A percentile compares a stretch with the other conserved stretches of the same genome.
Evolutionary conservation across 2,113 vertebrate species (phyloP).

Genomic region (Corythaeola cristata): DNA sequence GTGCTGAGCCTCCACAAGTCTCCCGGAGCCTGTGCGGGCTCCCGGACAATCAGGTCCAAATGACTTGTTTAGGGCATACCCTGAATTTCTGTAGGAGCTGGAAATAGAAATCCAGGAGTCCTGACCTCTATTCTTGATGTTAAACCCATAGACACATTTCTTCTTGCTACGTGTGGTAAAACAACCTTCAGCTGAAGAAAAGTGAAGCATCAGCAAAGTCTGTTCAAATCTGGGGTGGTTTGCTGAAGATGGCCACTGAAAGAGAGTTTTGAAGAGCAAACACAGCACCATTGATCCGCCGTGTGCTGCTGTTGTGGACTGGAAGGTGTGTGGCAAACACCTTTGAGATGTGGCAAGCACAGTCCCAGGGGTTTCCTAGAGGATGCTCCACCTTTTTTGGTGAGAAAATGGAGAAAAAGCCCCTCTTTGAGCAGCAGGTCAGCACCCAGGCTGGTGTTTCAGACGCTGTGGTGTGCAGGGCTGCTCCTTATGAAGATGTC

Average conservation of each 20-base stretch:
- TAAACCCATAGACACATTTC: neutral
- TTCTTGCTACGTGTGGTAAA: neutral
- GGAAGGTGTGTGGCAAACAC: no score
- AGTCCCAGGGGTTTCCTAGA: no score
- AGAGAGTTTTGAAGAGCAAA: neutral
- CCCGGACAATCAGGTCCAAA: neutral
- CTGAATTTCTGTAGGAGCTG: neutral
- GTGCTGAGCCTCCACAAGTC: neutral
- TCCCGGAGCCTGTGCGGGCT: rapidly evolving
- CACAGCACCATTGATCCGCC: neutral
- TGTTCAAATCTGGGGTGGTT: neutral
- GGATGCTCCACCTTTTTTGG: neutral
- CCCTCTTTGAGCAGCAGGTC: neutral
- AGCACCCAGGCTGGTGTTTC: neutral
- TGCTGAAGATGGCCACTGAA: neutral
- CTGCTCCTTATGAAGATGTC: neutral
- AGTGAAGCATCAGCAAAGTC: neutral
- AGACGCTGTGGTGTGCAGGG: rapidly evolving
- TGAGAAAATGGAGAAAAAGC: neutral
- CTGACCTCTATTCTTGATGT: neutral
- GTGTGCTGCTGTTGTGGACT: neutral
- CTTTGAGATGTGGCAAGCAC: no score
- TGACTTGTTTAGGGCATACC: neutral
- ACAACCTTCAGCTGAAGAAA: neutral
- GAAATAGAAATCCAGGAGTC: neutral